Evolutionary conservation across 2,797 vertebrate species (phyloP), one percentile per base, ranked within the genome.

Genomic region (Sebastes melanostomus): DNA sequence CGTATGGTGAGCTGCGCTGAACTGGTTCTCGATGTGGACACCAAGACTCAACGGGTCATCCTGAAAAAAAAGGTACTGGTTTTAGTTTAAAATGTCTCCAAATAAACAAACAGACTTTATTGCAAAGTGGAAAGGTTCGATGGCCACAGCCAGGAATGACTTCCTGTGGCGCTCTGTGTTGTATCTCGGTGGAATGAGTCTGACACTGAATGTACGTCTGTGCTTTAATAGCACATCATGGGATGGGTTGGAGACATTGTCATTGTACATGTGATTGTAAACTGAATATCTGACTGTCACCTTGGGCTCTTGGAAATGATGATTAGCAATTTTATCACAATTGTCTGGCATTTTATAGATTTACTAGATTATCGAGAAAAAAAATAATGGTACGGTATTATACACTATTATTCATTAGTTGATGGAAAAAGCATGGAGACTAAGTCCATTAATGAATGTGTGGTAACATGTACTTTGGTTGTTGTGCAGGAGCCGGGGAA

Each of bases 21-120:
- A 68, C 96, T 99, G 1, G 98, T 99, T 63, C 96, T 99, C 1
- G 98, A 99, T 81, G 97, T 99, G 78, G 97, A 97, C 61, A 95
- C 97, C 10, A 99, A 98, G 92, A 98, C 98, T 14, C 98, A 97
- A 6, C 95, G 98, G 87, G 97, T 99, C 89, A 92, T 99, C 80
- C 93, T 99, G 72, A 99, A 98, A 86, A 98, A 99, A 91, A 99
- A 99, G 97, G 98, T 98, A 92, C 29, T 22, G 8, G 30, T 60
- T 68, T 22, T 42, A 6, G 27, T 63, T 66, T 46, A 1, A 38
- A 25, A 29, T 10, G 3, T 9, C 3, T 3, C n/a, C 3, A 2
- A 61, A n/a, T 72, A 12, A n/a, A 18, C 3, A 58, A 52, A n/a
- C 50, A 50, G 22, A 55, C 54, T 55, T 22, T 52, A 18, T 46